Evolutionary conservation across 2,113 vertebrate genomes (phyloP), one percentile per base, ranked within the genome.

Genomic region (Mirza zaza): DNA sequence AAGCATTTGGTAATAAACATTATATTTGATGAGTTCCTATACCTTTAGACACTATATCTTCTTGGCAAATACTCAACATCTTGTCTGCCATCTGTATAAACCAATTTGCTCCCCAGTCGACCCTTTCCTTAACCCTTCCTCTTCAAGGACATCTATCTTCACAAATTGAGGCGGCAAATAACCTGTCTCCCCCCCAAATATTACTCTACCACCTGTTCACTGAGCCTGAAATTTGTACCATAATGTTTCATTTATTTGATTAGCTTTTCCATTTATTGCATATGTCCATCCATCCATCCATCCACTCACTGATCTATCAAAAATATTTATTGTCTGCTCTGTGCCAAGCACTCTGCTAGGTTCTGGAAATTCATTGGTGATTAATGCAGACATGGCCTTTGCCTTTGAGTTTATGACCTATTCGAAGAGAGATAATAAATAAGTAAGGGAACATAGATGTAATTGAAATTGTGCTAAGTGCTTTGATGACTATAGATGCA

Each of bases 1-100:
- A 87, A 94, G 6, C 57, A 83, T 76, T 97, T 89, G 70, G 71
- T 96, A 80, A 87, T 79, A 71, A 90, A n/a, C 36, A 82, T 90
- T 81, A 57, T 71, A 52, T 75, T 87, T 82, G 76, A 76, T 20
- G 87, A 71, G 23, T 84, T 87, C n/a, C 76, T 42, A 5, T 95
- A 45, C 20, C 59, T 87, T 92, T 85, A 84, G 73, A 91, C 23
- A 92, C 73, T 94, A 65, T 83, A 75, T 75, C 45, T 45, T 94
- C 42, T 83, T 89, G 55, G 70, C 65, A 92, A 61, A 73, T 94
- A 95, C 75, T 90, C 55, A 65, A 9, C 57, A 20, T 87, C 57
- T 90, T 87, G 34, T 55, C 85, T 95, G 65, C 18, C 36, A 21
- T 68, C 15, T 90, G 70, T 55, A 67, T 57, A 84, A 87, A 96